Conservation (phyloP, 1,140 invertebrate genomes). For the Drosophila subpulchrella region DNA sequence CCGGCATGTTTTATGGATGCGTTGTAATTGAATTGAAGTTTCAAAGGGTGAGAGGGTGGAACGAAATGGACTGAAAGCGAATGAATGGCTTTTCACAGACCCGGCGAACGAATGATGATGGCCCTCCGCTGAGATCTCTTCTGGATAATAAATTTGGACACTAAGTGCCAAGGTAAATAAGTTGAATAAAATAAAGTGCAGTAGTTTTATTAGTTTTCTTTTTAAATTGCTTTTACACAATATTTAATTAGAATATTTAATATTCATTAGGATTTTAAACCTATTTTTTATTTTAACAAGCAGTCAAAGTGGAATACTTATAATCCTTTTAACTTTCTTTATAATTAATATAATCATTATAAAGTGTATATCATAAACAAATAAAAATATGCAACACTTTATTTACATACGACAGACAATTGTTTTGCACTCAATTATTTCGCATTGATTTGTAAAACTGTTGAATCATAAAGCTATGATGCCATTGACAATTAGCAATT, state of each 20-base stretch:
- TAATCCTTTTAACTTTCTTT: neutral
- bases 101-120: conserved; percentile 2
- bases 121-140: neutral
- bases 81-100: conserved; percentile 18
- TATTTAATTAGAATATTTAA: too few species aligned
- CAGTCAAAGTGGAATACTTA: too few species aligned
- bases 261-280: too few species aligned
- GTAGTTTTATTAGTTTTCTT: too few species aligned
- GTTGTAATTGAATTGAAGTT: conserved; percentile 58
- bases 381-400: neutral
- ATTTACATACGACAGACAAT: neutral
- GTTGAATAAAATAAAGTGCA: too few species aligned
- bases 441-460: neutral
- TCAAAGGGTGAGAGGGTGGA: conserved; percentile 32
- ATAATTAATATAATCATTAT: too few species aligned
- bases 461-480: neutral
- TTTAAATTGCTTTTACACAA: too few species aligned
- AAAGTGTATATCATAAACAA: too few species aligned
- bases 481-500: neutral
- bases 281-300: too few species aligned
- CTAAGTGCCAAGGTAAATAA: conserved; percentile 1
- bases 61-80: conserved; percentile 5
- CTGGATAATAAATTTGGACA: conserved; percentile 5
- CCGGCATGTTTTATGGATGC: conserved; percentile 20
- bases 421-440: neutral